Evolutionary conservation across 2,797 vertebrate genomes (phyloP), one percentile per base, ranked within the genome.

Genomic region (Schizothorax lantsangensis): DNA sequence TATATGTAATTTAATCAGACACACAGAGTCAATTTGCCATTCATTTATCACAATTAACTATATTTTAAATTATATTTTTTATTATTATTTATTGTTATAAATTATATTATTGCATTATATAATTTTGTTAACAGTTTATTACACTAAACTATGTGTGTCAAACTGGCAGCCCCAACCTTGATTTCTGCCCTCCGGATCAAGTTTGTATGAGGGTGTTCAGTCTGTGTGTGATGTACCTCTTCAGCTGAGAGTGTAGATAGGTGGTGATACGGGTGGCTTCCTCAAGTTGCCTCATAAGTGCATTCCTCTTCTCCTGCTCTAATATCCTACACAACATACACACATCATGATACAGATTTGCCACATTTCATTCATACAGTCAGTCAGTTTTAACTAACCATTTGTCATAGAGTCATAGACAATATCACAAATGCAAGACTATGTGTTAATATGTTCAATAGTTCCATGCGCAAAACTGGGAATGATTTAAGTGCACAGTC

Each of bases 201-300:
- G 30, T 36, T 12, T 83, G 26, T 66, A 36, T 36, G 49, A 26
- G 14, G 9, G 21, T 71, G 36, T 80, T 47, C 38, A 2, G 57
- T 23, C 73, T 45, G 6, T 0, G 80, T 30, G 64, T 3, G n/a
- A 40, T 33, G 88, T 90, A 98, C 98, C 97, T 99, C 94, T 97
- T 98, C 81, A 99, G 95, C 94, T 99, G 98, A 59, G 98, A 97
- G 93, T 98, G 97, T 84, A 99, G 96, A 94, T 99, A 99, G 8
- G 97, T 98, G 62, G 96, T 96, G 93, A 98, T 94, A 83, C 96
- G 96, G 0, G 97, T 98, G 4, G 97, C 97, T 93, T 99, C 98
- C 94, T 99, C 97, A 91, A 99, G 95, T 89, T 98, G 97, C 92
- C 96, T 96, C 88, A 99, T 96, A 54, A 99, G 95, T 88, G 94